phyloP scores from a whole-genome alignment of 2,113 vertebrate genomes.

The Heteronetta atricapilla region DNA sequence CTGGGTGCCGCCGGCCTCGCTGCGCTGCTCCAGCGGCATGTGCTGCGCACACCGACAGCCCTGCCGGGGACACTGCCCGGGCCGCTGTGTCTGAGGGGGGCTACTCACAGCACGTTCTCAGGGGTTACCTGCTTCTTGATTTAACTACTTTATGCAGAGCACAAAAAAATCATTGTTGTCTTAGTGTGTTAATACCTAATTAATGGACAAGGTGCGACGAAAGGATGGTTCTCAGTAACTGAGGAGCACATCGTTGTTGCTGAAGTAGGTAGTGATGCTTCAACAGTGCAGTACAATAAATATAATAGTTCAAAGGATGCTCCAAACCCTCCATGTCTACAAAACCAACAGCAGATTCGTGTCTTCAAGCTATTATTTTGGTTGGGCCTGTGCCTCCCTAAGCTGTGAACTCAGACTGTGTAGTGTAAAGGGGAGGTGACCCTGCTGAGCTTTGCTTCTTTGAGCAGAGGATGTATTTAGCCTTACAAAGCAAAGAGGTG shows the following conservation, averaged over 20 bases:
- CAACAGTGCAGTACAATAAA: not conserved
- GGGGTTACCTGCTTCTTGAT: not conserved
- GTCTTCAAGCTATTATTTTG: not conserved
- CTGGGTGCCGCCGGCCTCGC: not conserved
- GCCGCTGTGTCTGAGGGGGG: not conserved
- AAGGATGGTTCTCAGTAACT: not conserved
- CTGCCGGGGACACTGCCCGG: not conserved
- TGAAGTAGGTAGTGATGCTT: not conserved
- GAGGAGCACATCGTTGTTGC: not conserved
- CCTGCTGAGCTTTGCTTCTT: not conserved
- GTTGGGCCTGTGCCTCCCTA: not conserved
- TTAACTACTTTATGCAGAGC: not conserved
- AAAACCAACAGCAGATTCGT: rapidly evolving
- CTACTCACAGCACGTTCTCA: not conserved
- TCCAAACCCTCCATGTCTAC: not conserved
- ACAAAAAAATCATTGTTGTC: too few relatives aligned
- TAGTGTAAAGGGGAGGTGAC: not conserved
- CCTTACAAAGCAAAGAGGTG: not conserved
- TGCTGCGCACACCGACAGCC: not conserved
- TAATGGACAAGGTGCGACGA: not conserved
- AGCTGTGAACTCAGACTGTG: not conserved
- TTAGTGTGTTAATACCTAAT: not conserved
- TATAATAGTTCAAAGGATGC: not conserved
- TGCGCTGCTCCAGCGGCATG: not conserved
- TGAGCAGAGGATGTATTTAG: not conserved